Base-by-base conservation (phyloP, 2,797 vertebrate genomes). In the Cyprinodon diabolis region DNA sequence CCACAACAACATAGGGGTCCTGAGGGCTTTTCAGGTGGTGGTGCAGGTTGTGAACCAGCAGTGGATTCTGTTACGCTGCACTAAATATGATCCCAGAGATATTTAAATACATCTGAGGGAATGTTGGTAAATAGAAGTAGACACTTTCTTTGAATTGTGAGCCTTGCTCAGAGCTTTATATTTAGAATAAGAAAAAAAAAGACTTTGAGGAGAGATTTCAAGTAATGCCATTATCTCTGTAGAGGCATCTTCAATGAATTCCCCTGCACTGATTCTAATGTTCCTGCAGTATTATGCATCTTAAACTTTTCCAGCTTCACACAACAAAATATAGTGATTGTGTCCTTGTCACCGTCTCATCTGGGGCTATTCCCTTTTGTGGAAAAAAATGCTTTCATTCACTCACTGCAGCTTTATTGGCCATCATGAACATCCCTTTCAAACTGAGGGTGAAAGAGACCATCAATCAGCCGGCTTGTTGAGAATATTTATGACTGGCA, bases 401-500 rank as follows among this genome's bases (percentile, higher is more conserved):
- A 88, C 80, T 75, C 63, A 37, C 79, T 21, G 58, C 63, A 80
- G 79, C 69, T 60, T 88, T 83, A 88, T 84, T 83, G 85, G 83
- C 83, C 73, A 66, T 71, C 63, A 63, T 60, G 87, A 87, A 86
- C 88, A 84, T 90, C 90, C 86, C 82, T 87, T 87, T 89, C 86
- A 87, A 84, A 84, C 70, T 30, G 74, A 66, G 81, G 85, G 78
- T 79, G 85, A 86, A 80, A 78, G 84, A 77, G 81, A 81, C 78
- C 82, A 91, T 91, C 90, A 86, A 91, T 92, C 91, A 91, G 85
- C 84, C 17, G 82, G 84, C 89, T 86, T 88, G 86, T 91, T 91
- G 87, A 88, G 91, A 91, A 89, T 93, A 91, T 92, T 93, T 92
- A 92, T 89, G 89, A 89, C 86, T 84, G 83, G 82, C 85, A 86